These are phyloP conservation scores for Eucidaris tribuloides DNA, from an alignment of 35 echinoderm and acorn worm genomes.

Conservation along the genomic window DNA sequence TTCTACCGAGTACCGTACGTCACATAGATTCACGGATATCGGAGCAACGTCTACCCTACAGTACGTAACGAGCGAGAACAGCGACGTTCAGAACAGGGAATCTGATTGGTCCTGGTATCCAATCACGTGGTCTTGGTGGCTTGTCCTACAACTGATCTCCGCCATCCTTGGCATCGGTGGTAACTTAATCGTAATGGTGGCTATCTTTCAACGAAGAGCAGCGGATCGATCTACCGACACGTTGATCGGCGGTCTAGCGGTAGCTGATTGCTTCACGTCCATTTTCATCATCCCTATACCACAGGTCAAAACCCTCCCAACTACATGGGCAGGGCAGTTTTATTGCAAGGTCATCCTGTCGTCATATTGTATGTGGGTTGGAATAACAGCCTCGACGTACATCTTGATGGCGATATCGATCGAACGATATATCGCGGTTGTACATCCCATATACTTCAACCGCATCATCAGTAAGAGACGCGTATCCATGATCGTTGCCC, in stretches of 20 bases:
- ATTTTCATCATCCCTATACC: conserved; percentile 52
- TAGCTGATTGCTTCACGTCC: conserved; percentile 64
- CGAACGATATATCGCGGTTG: conserved; percentile 61
- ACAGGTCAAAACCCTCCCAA: neutral
- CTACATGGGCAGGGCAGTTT: conserved; percentile 9
- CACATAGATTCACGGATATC: too few species aligned
- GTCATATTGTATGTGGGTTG: conserved; percentile 43
- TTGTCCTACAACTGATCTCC: neutral
- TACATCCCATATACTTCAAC: conserved; percentile 28
- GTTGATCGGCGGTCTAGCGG: conserved; percentile 52
- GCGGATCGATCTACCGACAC: conserved; percentile 29
- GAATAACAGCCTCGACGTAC: conserved; percentile 36
- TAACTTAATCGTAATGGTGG: conserved; percentile 30
- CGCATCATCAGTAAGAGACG: neutral
- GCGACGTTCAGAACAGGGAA: too few species aligned
- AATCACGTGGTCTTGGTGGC: conserved; percentile 26
- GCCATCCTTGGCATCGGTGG: conserved; percentile 62
- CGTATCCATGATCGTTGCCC: neutral
- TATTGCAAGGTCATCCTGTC: conserved; percentile 52
- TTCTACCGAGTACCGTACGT: too few species aligned
- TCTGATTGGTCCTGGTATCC: conserved; percentile 10
- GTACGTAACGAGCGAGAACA: too few species aligned
- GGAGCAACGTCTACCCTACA: too few species aligned
- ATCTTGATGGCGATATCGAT: conserved; percentile 45
- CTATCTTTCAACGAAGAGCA: neutral